Conservation (phyloP, 2,113 vertebrate species). For the Platysternon megacephalum region DNA sequence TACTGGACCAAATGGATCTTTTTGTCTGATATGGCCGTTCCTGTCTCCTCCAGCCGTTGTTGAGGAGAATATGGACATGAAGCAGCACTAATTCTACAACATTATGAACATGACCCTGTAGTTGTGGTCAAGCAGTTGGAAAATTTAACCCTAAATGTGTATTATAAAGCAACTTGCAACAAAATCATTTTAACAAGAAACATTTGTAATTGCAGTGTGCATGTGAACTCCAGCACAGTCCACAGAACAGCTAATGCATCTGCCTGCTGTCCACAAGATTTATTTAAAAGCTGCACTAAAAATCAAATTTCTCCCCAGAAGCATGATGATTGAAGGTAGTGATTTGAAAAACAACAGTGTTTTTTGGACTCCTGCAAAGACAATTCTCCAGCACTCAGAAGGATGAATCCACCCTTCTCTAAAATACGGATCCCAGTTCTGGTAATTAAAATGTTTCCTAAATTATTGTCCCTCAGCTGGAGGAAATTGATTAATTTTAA, state of each 20-base stretch:
- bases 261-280: conserved; percentile 9
- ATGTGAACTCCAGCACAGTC: neutral
- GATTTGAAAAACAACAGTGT: conserved; percentile 38
- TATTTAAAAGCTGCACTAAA: conserved; percentile 31
- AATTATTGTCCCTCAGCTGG: conserved; percentile 59
- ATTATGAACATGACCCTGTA: neutral
- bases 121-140: conserved; percentile 43
- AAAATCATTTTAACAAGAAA: neutral
- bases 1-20: neutral
- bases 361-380: conserved; percentile 48
- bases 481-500: conserved; percentile 64
- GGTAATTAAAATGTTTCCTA: conserved; percentile 68
- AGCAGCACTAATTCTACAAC: conserved; percentile 39
- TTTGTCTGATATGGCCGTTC: neutral
- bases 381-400: conserved; percentile 45
- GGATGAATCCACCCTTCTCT: conserved; percentile 36
- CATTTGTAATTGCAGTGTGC: neutral
- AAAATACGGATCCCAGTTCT: conserved; percentile 49
- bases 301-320: conserved; percentile 31
- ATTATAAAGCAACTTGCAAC: conserved; percentile 3
- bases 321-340: conserved; percentile 26
- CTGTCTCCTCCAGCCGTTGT: neutral
- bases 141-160: neutral
- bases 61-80: neutral
- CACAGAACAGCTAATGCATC: neutral